Percentiles rank a stretch among this genome's conserved stretches.
Evolutionary conservation across 1,140 invertebrate species (phyloP).

Genomic region (Drosophila dunni): DNA sequence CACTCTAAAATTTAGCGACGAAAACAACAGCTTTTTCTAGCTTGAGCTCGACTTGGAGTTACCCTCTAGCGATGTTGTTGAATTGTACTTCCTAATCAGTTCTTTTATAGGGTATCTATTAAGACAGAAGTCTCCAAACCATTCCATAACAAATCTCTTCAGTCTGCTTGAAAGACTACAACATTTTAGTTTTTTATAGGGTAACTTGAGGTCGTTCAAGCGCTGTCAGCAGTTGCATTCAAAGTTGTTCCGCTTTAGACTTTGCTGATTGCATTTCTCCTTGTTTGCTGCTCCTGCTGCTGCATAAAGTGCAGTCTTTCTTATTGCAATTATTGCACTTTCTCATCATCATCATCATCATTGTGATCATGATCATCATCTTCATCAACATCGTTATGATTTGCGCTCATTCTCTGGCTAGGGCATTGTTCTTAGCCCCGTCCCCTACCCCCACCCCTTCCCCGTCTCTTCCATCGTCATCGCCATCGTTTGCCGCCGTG

Average conservation of each 20-base stretch:
- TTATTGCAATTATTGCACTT: constrained; percentile 61
- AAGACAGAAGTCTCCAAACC: neutral
- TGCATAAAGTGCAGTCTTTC: constrained; percentile 69
- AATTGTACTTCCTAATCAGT: too few relatives aligned
- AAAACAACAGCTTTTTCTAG: neutral
- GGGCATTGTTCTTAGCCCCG: constrained; percentile 66
- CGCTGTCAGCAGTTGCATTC: neutral
- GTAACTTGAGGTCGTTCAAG: neutral
- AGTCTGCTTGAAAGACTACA: too few relatives aligned
- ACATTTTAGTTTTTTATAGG: neutral
- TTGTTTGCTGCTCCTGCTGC: constrained; percentile 40
- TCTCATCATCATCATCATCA: constrained; percentile 17
- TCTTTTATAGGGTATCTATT: too few relatives aligned
- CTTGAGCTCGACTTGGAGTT: too few relatives aligned
- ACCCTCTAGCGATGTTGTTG: too few relatives aligned
- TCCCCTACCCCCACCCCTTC: too few relatives aligned
- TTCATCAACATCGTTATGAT: constrained; percentile 34
- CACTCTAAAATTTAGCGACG: neutral
- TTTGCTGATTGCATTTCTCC: constrained; percentile 68
- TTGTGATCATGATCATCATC: constrained; percentile 8
- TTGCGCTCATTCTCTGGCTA: constrained; percentile 40
- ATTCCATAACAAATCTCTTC: too few relatives aligned
- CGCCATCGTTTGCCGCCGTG: constrained; percentile 25
- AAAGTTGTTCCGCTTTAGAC: constrained; percentile 45
- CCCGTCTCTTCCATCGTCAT: constrained; percentile 31